Evolutionary conservation across 2,888 invertebrate genomes (phyloP), one percentile per base, ranked within the genome.

Genomic region (Latrodectus elegans): DNA sequence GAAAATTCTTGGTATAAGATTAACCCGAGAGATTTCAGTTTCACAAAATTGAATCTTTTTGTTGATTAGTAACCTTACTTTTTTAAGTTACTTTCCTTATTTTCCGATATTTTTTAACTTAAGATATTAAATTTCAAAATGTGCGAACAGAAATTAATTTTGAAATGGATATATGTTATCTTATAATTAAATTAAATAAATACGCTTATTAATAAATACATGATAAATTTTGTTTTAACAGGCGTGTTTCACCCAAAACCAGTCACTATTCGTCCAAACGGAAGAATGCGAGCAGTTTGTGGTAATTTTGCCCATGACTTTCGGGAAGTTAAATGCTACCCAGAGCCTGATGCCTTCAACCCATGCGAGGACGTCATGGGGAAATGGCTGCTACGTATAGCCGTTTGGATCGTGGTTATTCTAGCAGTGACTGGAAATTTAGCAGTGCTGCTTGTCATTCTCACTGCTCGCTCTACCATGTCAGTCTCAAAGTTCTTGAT

Each of bases 301-400:
- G 94, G 94, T 52, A 94, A 94, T 90, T 92, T 94, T 22, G 77
- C 86, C 11, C 78, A 73, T 8, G 73, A 89, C 53, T 89, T 88
- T 73, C 81, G 88, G 0, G 75, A 91, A 67, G 93, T 94, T 89
- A 94, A 91, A 51, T 96, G 96, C 91, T 94, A 93, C 65, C 97
- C 97, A 0, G 93, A 94, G 89, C 95, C 96, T 0, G 95, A 97
- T 92, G 96, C 95, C 0, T 93, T 97, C 77, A 97, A 96, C 92
- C 97, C 97, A 0, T 97, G 97, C 92, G 97, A 97, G 91, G 97
- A 97, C 92, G 96, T 97, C 85, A 96, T 97, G 95, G 96, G 96
- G 49, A 95, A 95, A 92, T 92, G 94, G 71, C 95, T 95, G 95
- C 93, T 96, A 4, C 94, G 96, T 82, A 94, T 95, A 90, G 95